These are phyloP conservation scores for Noctua comes DNA, from an alignment of 2,888 invertebrate genomes.

Conservation along the genomic window DNA sequence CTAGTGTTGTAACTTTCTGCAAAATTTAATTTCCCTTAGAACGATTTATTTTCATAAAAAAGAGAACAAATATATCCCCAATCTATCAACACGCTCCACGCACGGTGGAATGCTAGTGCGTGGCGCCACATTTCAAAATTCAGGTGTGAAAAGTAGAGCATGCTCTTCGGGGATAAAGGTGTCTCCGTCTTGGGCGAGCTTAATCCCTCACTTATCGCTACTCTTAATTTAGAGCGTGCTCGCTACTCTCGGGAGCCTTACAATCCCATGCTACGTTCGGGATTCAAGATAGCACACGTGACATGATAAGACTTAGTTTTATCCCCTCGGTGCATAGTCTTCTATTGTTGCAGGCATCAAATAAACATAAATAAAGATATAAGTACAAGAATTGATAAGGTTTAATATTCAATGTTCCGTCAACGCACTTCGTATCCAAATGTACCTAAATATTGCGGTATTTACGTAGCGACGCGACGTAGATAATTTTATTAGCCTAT, in stretches of 20 bases:
- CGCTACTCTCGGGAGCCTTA: too few relatives aligned
- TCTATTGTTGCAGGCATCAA: neutral
- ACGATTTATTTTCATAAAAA: too few relatives aligned
- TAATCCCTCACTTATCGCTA: neutral
- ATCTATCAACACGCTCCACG: too few relatives aligned
- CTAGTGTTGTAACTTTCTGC: too few relatives aligned
- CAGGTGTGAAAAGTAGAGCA: too few relatives aligned
- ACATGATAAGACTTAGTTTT: neutral
- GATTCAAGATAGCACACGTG: neutral
- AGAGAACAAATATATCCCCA: too few relatives aligned
- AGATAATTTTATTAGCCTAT: neutral
- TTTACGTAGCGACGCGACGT: neutral
- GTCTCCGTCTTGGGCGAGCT: too few relatives aligned
- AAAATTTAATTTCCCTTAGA: too few relatives aligned
- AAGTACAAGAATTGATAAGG: neutral
- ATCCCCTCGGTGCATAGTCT: neutral
- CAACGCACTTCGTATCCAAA: constrained; percentile 14
- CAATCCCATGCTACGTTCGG: neutral
- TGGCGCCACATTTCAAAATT: too few relatives aligned
- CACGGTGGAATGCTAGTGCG: too few relatives aligned
- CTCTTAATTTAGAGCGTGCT: too few relatives aligned
- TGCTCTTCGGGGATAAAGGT: neutral
- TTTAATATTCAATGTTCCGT: neutral
- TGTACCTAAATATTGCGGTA: neutral
- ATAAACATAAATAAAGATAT: neutral